Evolutionary conservation across 2,113 vertebrate species (phyloP), one percentile per base, ranked within the genome.

Genomic region (Piaya cayana): DNA sequence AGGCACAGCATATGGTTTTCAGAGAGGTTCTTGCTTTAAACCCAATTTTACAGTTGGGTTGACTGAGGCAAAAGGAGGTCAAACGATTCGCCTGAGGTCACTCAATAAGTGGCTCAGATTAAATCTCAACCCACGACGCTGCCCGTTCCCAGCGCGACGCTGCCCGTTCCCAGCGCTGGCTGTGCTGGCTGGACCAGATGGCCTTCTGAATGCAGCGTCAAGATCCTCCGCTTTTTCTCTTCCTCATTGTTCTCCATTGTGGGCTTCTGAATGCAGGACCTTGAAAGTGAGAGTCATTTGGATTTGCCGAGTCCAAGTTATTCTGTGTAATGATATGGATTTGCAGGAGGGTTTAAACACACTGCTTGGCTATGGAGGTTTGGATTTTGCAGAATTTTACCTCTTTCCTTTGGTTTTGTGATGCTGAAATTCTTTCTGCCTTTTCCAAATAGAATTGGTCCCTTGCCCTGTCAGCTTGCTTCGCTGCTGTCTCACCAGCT

Each of bases 111-210:
- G 95, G 95, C 97, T 97, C 80, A 64, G 93, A 97, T 97, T 96
- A 96, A 97, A 96, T 95, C 97, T 94, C 95, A 94, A 53, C 96
- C 92, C 95, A 92, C 29, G 86, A 55, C 2, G 83, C 94, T 95
- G 97, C 97, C 97, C 62, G 97, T 98, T 98, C 98, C 98, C 97
- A 98, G 97, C 97, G 94, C 98, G 86, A 55, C 2, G 83, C 94
- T 95, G 97, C 97, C 97, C 62, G 97, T 98, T 98, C 98, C 98
- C 97, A 98, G 97, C 97, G 94, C 98, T 97, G 97, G 96, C 97
- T 82, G 85, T 91, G 84, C 64, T 62, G 95, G 96, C 97, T 84
- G 3, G 97, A 94, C 97, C 98, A 98, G 98, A 98, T 98, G 98
- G 98, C 97, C 97, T 94, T 88, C 97, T 97, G 96, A 98, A 97